Conservation (phyloP, 2,797 vertebrate genomes). For the Galagoides demidoff region DNA sequence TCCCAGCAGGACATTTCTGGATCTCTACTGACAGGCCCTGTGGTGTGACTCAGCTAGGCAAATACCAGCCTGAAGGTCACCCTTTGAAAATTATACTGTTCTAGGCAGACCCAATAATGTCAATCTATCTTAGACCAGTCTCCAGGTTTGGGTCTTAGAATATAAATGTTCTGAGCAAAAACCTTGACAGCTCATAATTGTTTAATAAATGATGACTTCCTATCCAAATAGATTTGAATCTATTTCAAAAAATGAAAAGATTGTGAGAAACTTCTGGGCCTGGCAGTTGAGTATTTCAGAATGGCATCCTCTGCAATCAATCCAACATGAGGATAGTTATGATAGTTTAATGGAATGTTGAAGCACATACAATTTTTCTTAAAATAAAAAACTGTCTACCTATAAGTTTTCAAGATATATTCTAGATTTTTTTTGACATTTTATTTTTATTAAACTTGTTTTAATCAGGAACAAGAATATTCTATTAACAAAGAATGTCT, state of each 20-base stretch:
- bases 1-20: neutral
- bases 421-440: neutral
- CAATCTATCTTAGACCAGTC: neutral
- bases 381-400: neutral
- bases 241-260: slow-evolving; percentile 27
- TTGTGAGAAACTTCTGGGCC: neutral
- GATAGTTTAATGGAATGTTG: neutral
- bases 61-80: slow-evolving; percentile 50
- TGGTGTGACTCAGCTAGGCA: slow-evolving; percentile 7
- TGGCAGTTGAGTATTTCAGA: neutral
- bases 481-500: neutral
- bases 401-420: neutral
- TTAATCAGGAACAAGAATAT: neutral
- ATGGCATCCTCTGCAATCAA: neutral
- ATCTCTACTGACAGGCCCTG: neutral
- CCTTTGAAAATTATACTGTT: slow-evolving; percentile 53
- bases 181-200: slow-evolving; percentile 47
- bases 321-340: neutral
- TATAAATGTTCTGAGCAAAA: neutral
- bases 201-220: slow-evolving; percentile 32
- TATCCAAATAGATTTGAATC: neutral
- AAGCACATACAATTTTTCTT: neutral
- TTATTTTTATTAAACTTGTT: neutral
- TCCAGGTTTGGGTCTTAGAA: neutral
- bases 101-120: neutral